Conservation (phyloP, 2,113 vertebrate genomes). For the Myotis lucifugus region DNA sequence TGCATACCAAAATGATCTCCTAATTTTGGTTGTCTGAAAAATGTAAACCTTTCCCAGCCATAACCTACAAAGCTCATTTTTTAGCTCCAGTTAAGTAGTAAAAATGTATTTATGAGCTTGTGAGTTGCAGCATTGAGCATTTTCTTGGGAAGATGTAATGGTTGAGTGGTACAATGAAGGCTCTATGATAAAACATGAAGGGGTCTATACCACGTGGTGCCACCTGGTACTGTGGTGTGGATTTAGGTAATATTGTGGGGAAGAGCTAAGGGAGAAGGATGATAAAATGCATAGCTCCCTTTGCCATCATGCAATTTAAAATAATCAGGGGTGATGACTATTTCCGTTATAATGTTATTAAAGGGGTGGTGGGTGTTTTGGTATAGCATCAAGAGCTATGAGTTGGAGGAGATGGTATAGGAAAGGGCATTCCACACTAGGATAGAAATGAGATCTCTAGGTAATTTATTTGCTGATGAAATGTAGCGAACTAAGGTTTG, state of each 20-base stretch:
- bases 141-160: slow-evolving; percentile 1
- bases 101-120: slow-evolving; percentile 17
- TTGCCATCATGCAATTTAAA: background rate
- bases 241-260: background rate
- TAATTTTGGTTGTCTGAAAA: slow-evolving; percentile 65
- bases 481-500: background rate
- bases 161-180: background rate
- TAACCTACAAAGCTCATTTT: slow-evolving; percentile 49
- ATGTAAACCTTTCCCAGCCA: slow-evolving; percentile 28
- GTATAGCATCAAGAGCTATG: background rate
- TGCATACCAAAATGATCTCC: slow-evolving; percentile 17
- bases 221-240: background rate
- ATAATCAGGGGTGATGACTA: background rate
- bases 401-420: background rate
- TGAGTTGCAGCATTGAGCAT: background rate
- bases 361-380: background rate
- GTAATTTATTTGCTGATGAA: background rate
- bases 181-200: background rate
- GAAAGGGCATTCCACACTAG: background rate
- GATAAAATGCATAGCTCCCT: background rate
- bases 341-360: background rate
- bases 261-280: background rate
- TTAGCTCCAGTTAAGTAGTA: slow-evolving; percentile 46
- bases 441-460: background rate
- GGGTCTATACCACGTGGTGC: background rate